A percentile compares a stretch with the other conserved stretches of the same genome.
Conservation (phyloP, 1,140 invertebrate species). For the Drosophila varians region DNA sequence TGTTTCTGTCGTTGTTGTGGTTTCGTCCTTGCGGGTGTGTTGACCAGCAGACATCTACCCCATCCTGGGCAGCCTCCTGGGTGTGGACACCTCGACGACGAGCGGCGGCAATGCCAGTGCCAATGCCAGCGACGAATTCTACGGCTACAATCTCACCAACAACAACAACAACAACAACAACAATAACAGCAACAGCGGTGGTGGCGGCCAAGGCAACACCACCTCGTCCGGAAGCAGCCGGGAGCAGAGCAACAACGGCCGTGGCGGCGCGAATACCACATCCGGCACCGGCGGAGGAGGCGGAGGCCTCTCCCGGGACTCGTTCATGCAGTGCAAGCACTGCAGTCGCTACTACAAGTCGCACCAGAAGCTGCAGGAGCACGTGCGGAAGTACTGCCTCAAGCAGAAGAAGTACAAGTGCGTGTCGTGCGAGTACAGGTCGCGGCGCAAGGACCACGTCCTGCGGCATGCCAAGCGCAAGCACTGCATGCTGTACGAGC, state of each 20-base stretch:
- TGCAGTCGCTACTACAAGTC: slow-evolving; percentile 80
- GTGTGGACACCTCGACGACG: slow-evolving; percentile 70
- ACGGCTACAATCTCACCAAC: slow-evolving; percentile 65
- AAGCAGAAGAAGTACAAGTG: slow-evolving; percentile 83
- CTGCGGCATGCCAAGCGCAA: slow-evolving; percentile 76
- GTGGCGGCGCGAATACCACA: not conserved
- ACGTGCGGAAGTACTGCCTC: slow-evolving; percentile 80
- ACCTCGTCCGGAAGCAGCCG: slow-evolving; percentile 8
- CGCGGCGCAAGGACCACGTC: slow-evolving; percentile 80
- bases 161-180: slow-evolving; percentile 42
- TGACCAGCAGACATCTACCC: slow-evolving; percentile 78
- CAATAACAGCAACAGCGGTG: too few relatives aligned
- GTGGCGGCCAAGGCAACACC: slow-evolving; percentile 19
- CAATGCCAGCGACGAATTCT: slow-evolving; percentile 60
- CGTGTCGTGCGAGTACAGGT: slow-evolving; percentile 78
- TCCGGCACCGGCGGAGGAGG: too few relatives aligned
- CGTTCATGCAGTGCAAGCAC: slow-evolving; percentile 79
- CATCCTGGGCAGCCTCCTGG: slow-evolving; percentile 79
- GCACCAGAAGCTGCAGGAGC: slow-evolving; percentile 75
- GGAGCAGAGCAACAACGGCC: slow-evolving; percentile 6
- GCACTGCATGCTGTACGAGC: slow-evolving; percentile 74
- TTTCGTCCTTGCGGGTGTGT: slow-evolving; percentile 46
- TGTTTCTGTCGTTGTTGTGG: slow-evolving; percentile 32
- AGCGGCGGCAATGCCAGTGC: slow-evolving; percentile 22
- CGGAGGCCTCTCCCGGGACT: slow-evolving; percentile 38